These are phyloP conservation scores for Odontamblyopus lacepedii DNA, from an alignment of 2,797 vertebrate species.

Conservation along the genomic window DNA sequence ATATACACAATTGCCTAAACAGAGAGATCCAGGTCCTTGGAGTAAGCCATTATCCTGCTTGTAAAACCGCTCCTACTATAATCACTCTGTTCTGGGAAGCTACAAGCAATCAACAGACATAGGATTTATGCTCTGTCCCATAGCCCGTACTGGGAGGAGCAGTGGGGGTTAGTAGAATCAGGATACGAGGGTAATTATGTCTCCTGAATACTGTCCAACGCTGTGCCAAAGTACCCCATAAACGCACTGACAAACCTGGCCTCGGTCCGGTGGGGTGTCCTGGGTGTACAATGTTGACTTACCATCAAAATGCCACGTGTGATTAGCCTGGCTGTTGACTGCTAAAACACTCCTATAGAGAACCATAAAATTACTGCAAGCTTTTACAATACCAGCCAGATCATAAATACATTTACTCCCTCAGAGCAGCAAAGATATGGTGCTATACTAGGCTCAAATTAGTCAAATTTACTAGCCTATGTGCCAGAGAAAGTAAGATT, in stretches of 20 bases:
- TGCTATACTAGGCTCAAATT: neutral
- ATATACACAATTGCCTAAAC: neutral
- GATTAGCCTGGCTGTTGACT: slow-evolving; percentile 39
- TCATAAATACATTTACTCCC: slow-evolving; percentile 8
- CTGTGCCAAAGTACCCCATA: slow-evolving; percentile 58
- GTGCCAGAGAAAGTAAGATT: slow-evolving; percentile 8
- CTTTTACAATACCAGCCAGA: slow-evolving; percentile 19
- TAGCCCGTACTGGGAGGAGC: slow-evolving; percentile 41
- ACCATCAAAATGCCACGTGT: slow-evolving; percentile 52
- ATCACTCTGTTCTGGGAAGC: slow-evolving; percentile 7
- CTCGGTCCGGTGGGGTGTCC: slow-evolving; percentile 22
- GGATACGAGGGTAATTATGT: slow-evolving; percentile 39
- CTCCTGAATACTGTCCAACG: slow-evolving; percentile 54
- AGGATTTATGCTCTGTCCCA: slow-evolving; percentile 50
- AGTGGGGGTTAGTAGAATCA: slow-evolving; percentile 25
- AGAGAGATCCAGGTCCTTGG: slow-evolving; percentile 39
- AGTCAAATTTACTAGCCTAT: neutral
- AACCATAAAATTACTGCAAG: slow-evolving; percentile 23
- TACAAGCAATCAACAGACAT: slow-evolving; percentile 37
- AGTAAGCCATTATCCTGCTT: slow-evolving; percentile 53
- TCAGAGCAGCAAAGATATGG: neutral
- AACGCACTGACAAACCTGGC: slow-evolving; percentile 61
- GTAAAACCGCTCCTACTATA: slow-evolving; percentile 53
- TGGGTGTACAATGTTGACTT: slow-evolving; percentile 52
- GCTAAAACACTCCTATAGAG: slow-evolving; percentile 17